Conservation (phyloP, 2,888 invertebrate species). For the Sicus ferrugineus region DNA sequence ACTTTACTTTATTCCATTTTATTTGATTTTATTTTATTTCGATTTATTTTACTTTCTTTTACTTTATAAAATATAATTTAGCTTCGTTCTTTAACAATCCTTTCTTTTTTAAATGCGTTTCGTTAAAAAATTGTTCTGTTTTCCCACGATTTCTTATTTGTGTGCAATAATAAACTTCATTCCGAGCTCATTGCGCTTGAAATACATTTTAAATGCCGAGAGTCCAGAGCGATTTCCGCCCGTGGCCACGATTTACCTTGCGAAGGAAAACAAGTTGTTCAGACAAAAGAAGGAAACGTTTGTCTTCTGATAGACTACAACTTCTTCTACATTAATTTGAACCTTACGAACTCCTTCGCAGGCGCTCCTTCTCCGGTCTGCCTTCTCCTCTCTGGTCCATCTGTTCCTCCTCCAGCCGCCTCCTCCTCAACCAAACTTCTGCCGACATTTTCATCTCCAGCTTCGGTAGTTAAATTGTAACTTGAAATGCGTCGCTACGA, state of each 20-base stretch:
- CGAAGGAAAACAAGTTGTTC: not conserved
- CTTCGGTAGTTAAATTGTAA: slow-evolving; percentile 7
- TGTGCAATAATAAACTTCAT: too few species aligned
- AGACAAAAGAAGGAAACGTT: not conserved
- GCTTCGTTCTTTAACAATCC: too few species aligned
- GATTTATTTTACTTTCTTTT: too few species aligned
- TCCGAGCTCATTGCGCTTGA: too few species aligned
- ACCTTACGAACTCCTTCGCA: not conserved
- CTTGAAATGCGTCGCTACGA: slow-evolving; percentile 18
- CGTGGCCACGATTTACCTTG: not conserved
- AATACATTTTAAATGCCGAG: not conserved
- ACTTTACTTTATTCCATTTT: too few species aligned
- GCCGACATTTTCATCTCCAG: not conserved
- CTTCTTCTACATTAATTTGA: not conserved
- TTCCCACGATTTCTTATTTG: too few species aligned
- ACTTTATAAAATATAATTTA: too few species aligned
- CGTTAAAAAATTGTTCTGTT: too few species aligned
- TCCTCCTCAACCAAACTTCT: not conserved
- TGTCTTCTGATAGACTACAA: not conserved
- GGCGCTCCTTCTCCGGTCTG: not conserved
- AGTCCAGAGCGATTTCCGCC: not conserved
- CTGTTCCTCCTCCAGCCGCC: not conserved
- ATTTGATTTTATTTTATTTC: too few species aligned
- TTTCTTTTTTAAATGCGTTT: too few species aligned
- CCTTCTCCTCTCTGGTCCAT: not conserved